A percentile compares a stretch with the other conserved stretches of the same genome.
These are phyloP conservation scores for Cyrtorhinus lividipennis DNA, from an alignment of 1,140 invertebrate species.

Conservation along the genomic window DNA sequence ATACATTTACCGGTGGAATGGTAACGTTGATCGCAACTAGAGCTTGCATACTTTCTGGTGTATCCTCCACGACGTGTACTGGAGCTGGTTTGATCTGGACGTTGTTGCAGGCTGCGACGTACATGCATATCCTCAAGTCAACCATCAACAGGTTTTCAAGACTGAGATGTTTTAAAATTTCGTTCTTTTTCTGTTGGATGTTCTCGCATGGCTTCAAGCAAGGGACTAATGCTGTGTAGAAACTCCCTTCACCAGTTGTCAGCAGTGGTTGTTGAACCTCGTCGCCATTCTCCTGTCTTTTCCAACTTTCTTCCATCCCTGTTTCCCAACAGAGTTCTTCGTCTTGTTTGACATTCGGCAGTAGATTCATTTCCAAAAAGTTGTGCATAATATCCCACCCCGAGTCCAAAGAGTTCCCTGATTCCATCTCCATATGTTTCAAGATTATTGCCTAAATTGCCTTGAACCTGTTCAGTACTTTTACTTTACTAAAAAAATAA, in stretches of 20 bases:
- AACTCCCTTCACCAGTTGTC: background rate
- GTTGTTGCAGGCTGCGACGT: background rate
- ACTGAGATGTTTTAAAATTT: background rate
- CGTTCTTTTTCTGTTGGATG: background rate
- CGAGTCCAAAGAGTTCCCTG: too few relatives aligned
- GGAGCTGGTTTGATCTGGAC: background rate
- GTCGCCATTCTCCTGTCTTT: background rate
- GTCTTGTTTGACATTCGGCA: background rate
- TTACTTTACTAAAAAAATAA: too few relatives aligned
- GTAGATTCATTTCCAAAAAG: background rate
- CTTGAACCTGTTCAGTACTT: too few relatives aligned
- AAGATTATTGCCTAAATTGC: too few relatives aligned
- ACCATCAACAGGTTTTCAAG: background rate
- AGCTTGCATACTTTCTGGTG: background rate
- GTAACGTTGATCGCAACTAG: background rate
- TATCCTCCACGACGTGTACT: background rate
- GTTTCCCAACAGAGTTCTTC: background rate
- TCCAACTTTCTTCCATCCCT: background rate
- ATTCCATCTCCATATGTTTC: too few relatives aligned
- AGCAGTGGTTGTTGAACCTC: background rate
- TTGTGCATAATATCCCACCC: background rate
- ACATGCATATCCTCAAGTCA: background rate
- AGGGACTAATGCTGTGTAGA: background rate
- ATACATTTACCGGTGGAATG: background rate
- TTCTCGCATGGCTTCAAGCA: background rate